These are phyloP conservation scores for Cheilosia vernalis DNA, from an alignment of 2,888 invertebrate genomes.

Conservation along the genomic window DNA sequence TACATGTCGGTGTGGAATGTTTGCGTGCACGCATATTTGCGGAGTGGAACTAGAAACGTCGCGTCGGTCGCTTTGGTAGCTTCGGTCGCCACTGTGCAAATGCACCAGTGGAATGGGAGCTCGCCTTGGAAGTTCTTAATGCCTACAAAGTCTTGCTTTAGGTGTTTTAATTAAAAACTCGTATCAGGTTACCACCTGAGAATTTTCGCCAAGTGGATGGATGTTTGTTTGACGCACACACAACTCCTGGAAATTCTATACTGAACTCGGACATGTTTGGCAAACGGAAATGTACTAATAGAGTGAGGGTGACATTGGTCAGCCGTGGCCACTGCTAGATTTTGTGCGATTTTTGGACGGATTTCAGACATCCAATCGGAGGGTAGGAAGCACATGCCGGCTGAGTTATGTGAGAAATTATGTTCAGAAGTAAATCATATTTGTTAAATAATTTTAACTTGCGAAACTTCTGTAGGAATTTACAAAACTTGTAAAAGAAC, in stretches of 20 bases:
- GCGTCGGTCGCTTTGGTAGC: too few species aligned
- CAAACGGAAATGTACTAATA: slow-evolving; percentile 29
- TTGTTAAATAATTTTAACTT: too few species aligned
- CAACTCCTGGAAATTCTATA: slow-evolving; percentile 53
- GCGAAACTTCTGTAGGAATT: too few species aligned
- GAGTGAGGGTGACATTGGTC: neutral
- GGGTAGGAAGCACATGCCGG: too few species aligned
- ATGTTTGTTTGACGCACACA: slow-evolving; percentile 13
- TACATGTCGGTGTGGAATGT: slow-evolving; percentile 62
- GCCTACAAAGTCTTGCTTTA: slow-evolving; percentile 21
- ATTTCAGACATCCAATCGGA: neutral
- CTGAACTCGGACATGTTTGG: neutral
- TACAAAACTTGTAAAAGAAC: too few species aligned
- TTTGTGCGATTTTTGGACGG: neutral
- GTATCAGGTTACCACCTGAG: slow-evolving; percentile 66
- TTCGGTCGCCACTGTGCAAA: slow-evolving; percentile 19
- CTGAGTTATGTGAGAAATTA: too few species aligned
- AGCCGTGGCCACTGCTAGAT: neutral
- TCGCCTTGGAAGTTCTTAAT: slow-evolving; percentile 29
- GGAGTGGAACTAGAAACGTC: slow-evolving; percentile 20
- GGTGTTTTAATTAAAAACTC: slow-evolving; percentile 53
- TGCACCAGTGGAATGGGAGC: slow-evolving; percentile 34
- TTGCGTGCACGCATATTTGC: slow-evolving; percentile 27
- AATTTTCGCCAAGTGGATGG: slow-evolving; percentile 40
- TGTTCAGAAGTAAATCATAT: too few species aligned